Conservation (phyloP, 2,113 vertebrate species). For the Ranitomeya imitator region DNA sequence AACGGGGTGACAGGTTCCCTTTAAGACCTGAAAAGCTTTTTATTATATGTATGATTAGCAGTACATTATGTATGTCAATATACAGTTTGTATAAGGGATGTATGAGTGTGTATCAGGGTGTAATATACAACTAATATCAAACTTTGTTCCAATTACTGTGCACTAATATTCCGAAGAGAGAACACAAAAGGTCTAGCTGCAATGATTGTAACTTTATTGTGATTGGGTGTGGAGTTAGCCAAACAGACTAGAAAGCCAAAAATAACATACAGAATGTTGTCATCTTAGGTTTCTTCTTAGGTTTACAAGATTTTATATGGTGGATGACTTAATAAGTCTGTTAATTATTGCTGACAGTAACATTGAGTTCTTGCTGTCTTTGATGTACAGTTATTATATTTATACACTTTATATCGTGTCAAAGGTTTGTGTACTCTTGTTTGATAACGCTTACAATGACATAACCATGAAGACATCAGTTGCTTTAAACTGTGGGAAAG, state of each 20-base stretch:
- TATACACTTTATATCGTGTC: not conserved
- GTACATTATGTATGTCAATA: too few species aligned
- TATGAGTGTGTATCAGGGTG: too few species aligned
- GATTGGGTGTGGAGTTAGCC: constrained; percentile 42
- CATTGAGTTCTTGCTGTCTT: constrained; percentile 9
- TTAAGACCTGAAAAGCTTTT: too few species aligned
- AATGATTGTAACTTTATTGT: not conserved
- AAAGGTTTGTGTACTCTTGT: constrained; percentile 36
- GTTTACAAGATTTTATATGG: constrained; percentile 10
- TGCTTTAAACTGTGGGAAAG: not conserved
- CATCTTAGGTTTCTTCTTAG: constrained; percentile 38
- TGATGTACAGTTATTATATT: constrained; percentile 12
- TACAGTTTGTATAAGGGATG: too few species aligned
- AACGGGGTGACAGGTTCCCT: too few species aligned
- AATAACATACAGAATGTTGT: constrained; percentile 45
- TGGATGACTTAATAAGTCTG: constrained; percentile 36
- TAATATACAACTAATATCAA: not conserved
- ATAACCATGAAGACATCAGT: not conserved
- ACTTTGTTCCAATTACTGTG: not conserved
- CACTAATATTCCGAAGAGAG: not conserved
- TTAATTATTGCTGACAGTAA: constrained; percentile 45
- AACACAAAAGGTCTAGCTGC: not conserved
- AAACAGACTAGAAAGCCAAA: constrained; percentile 47
- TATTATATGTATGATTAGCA: too few species aligned
- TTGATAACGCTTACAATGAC: constrained; percentile 27